Evolutionary conservation across 2,888 invertebrate genomes (phyloP).

Genomic region (Monochamus alternatus): DNA sequence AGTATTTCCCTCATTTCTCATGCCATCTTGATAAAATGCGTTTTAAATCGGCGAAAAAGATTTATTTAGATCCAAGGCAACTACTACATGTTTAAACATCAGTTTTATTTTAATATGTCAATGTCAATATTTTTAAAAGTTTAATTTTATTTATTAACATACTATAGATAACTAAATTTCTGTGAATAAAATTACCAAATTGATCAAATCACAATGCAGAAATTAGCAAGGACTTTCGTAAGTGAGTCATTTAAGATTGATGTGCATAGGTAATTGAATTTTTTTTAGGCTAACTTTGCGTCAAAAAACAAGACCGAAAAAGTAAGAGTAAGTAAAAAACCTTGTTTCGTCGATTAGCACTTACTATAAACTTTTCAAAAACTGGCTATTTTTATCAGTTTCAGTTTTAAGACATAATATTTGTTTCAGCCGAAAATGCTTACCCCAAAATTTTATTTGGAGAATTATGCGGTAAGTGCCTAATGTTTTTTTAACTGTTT

Average conservation of each 20-base stretch:
- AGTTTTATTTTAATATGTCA: too few species aligned
- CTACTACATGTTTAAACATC: too few species aligned
- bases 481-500: neutral
- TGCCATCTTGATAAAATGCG: too few species aligned
- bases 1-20: too few species aligned
- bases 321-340: neutral
- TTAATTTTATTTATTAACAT: too few species aligned
- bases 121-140: too few species aligned
- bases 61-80: too few species aligned
- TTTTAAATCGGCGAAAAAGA: too few species aligned
- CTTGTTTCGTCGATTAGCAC: too few species aligned
- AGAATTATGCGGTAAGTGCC: constrained; percentile 51
- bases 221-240: neutral
- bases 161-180: neutral
- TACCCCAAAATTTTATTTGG: constrained; percentile 45
- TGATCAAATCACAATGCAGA: neutral
- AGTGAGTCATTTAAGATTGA: neutral
- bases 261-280: neutral
- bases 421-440: constrained; percentile 41
- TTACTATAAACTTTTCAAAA: too few species aligned
- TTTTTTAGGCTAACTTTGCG: constrained; percentile 9
- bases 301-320: neutral
- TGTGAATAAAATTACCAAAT: neutral
- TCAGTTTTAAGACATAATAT: neutral
- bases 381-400: neutral